Evolutionary conservation across 2,113 vertebrate species (phyloP).

Genomic region (Butorides virescens): DNA sequence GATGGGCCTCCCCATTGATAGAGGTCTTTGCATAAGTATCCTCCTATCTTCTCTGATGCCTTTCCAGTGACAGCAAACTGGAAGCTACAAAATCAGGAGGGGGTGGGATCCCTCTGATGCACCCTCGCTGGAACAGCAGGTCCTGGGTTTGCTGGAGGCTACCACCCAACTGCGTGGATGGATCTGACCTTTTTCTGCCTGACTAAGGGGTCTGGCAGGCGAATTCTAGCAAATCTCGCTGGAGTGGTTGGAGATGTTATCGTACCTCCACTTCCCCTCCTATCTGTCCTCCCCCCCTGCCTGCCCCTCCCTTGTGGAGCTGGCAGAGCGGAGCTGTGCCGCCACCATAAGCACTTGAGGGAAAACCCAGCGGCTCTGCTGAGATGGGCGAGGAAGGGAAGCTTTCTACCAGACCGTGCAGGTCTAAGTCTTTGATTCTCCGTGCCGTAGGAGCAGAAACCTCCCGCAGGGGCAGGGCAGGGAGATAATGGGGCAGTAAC

Average conservation of each 20-base stretch:
- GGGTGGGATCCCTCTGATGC: slow-evolving; percentile 21
- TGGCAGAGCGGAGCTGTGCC: not conserved
- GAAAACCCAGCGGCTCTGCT: not conserved
- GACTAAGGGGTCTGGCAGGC: slow-evolving; percentile 29
- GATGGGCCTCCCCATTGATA: slow-evolving; percentile 59
- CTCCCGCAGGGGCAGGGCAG: not conserved
- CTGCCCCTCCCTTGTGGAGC: not conserved
- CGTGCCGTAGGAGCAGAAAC: not conserved
- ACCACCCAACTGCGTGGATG: not conserved
- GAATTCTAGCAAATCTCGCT: not conserved
- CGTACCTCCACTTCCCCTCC: not conserved
- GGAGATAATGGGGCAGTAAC: not conserved
- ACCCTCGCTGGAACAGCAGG: slow-evolving; percentile 39
- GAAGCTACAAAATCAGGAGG: slow-evolving; percentile 32
- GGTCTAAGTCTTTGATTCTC: not conserved
- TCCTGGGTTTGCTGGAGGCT: slow-evolving; percentile 15
- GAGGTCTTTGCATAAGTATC: slow-evolving; percentile 47
- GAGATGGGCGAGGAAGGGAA: not conserved
- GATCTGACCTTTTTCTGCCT: not conserved
- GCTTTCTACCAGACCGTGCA: not conserved
- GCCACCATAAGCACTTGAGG: not conserved
- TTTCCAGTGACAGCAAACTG: slow-evolving; percentile 69
- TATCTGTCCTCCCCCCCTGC: not conserved
- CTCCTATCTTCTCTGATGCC: slow-evolving; percentile 56
- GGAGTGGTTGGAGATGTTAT: not conserved